A percentile compares a stretch with the other conserved stretches of the same genome.
phyloP scores from a whole-genome alignment of 2,888 invertebrate genomes.

The Hypomecis punctinalis region DNA sequence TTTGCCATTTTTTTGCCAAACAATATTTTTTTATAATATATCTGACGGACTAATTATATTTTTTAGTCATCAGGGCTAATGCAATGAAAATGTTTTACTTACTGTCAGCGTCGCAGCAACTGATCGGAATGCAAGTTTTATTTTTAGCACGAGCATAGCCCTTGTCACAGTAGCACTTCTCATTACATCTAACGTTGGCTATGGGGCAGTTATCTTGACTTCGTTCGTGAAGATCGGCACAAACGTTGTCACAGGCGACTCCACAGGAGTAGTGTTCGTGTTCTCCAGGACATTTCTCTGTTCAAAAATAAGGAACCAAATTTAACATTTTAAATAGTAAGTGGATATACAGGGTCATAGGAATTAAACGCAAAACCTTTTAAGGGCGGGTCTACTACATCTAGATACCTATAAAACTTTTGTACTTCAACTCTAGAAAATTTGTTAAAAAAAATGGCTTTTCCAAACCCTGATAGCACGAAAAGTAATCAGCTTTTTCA shows the following conservation, averaged over 20 bases:
- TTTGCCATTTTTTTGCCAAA: too few species aligned
- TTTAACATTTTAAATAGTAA: background rate
- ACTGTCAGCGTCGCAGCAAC: slow-evolving; percentile 31
- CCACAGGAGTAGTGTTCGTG: slow-evolving; percentile 52
- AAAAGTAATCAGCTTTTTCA: too few species aligned
- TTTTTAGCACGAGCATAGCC: slow-evolving; percentile 53
- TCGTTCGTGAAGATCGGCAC: slow-evolving; percentile 44
- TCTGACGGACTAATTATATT: too few species aligned
- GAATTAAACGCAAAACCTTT: too few species aligned
- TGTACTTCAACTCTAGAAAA: too few species aligned
- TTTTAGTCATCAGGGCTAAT: background rate
- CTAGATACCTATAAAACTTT: too few species aligned
- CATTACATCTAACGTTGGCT: slow-evolving; percentile 49
- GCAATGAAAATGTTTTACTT: background rate
- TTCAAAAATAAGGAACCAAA: slow-evolving; percentile 9
- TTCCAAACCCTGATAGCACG: too few species aligned
- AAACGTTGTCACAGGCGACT: slow-evolving; percentile 56
- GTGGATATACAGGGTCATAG: too few species aligned
- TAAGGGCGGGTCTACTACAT: too few species aligned
- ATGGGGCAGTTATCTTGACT: slow-evolving; percentile 52
- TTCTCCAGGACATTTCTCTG: slow-evolving; percentile 47
- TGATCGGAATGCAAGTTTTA: slow-evolving; percentile 52
- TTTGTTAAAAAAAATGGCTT: too few species aligned
- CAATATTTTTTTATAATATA: too few species aligned
- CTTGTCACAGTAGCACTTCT: slow-evolving; percentile 56